Percentiles rank a stretch among this genome's conserved stretches.
phyloP scores from a whole-genome alignment of 1,140 invertebrate species.

The Drosophila insularis region DNA sequence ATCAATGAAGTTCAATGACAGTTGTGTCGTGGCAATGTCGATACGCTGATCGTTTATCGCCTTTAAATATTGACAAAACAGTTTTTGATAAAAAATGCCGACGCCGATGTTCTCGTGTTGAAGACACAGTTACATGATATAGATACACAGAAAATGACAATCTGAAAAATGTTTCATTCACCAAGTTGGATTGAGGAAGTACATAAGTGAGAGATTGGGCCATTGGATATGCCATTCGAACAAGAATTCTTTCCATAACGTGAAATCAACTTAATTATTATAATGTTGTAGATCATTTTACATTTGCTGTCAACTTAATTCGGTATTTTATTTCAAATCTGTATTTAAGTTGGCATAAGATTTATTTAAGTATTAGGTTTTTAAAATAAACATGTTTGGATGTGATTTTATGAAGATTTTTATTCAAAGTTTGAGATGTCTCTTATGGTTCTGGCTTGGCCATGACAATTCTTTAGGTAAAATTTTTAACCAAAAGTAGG shows the following conservation, averaged over 20 bases:
- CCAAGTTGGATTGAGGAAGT: slow-evolving; percentile 23
- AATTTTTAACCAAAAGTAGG: no score
- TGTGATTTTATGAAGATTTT: background rate
- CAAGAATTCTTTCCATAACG: background rate
- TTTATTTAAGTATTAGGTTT: background rate
- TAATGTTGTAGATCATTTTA: background rate
- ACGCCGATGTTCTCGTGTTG: slow-evolving; percentile 13
- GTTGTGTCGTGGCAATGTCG: slow-evolving; percentile 56
- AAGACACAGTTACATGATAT: slow-evolving; percentile 28
- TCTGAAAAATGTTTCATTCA: slow-evolving; percentile 30
- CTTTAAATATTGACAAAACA: slow-evolving; percentile 60
- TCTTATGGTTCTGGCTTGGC: no score
- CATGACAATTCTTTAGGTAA: no score
- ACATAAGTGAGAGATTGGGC: background rate
- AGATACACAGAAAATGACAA: background rate
- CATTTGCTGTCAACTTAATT: background rate
- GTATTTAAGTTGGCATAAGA: background rate
- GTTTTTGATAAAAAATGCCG: slow-evolving; percentile 45
- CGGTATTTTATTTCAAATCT: background rate
- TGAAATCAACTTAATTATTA: background rate
- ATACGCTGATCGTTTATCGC: slow-evolving; percentile 71
- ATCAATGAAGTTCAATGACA: slow-evolving; percentile 81
- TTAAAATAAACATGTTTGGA: background rate
- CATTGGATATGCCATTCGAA: background rate
- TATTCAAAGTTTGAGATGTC: background rate